These are phyloP conservation scores for Periparus ater DNA, from an alignment of 2,797 vertebrate species.

Conservation along the genomic window DNA sequence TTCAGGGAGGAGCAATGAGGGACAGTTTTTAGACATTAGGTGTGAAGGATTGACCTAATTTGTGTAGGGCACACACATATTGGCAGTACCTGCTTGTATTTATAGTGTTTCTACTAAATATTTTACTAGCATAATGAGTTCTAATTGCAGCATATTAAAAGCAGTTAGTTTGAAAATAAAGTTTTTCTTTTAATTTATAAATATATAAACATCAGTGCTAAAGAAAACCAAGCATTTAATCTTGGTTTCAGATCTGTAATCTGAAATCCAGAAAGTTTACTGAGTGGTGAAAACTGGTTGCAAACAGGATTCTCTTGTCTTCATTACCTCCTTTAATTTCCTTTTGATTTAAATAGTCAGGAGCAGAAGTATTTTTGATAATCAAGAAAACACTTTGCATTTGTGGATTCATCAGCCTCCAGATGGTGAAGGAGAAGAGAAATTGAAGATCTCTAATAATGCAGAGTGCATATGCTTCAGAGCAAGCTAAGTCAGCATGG, in stretches of 20 bases:
- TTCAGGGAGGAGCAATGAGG: background rate
- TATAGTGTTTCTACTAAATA: background rate
- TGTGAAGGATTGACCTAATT: background rate
- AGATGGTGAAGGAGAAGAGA: background rate
- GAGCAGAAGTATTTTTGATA: background rate
- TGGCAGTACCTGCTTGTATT: background rate
- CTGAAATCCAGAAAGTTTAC: background rate
- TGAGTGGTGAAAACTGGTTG: background rate
- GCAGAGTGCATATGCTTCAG: background rate
- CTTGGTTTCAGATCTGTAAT: background rate
- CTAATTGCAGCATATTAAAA: background rate
- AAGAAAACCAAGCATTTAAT: background rate
- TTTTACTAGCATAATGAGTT: background rate
- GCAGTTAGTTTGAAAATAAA: background rate
- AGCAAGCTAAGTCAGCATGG: background rate
- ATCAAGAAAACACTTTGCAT: background rate
- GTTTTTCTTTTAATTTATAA: background rate
- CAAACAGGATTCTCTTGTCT: background rate
- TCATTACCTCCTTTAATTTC: background rate
- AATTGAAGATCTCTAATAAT: background rate
- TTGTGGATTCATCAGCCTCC: background rate
- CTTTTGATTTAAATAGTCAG: background rate
- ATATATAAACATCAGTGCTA: background rate
- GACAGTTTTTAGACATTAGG: background rate
- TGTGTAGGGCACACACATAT: background rate